These are phyloP conservation scores for Ptychobarbus kaznakovi DNA, from an alignment of 2,797 vertebrate genomes.

Conservation along the genomic window DNA sequence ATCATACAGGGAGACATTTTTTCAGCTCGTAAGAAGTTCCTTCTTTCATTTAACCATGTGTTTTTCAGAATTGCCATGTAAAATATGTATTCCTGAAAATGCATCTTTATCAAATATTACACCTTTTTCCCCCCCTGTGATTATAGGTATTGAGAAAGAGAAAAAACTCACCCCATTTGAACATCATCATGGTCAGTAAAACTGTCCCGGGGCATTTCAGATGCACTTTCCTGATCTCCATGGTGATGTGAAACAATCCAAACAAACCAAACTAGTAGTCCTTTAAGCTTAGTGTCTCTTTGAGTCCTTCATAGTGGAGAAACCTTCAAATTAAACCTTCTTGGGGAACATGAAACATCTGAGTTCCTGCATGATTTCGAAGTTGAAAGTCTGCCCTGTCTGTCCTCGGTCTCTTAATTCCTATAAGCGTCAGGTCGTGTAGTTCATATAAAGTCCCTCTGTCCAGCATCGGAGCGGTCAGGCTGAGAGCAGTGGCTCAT, in stretches of 20 bases:
- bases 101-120: not conserved
- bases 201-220: slow-evolving; percentile 70
- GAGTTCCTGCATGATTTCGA: not conserved
- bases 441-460: slow-evolving; percentile 25
- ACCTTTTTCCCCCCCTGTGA: not conserved
- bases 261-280: not conserved
- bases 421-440: not conserved
- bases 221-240: slow-evolving; percentile 72
- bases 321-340: not conserved
- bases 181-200: slow-evolving; percentile 81
- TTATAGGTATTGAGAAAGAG: not conserved
- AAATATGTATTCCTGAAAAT: not conserved
- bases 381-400: not conserved
- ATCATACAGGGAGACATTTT: not conserved
- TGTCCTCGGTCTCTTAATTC: slow-evolving; percentile 15
- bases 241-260: slow-evolving; percentile 53
- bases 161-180: slow-evolving; percentile 80
- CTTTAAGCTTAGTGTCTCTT: slow-evolving; percentile 1
- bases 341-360: not conserved
- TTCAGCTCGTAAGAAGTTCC: not conserved
- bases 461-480: slow-evolving; percentile 33
- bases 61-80: not conserved
- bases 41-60: not conserved
- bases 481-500: slow-evolving; percentile 31
- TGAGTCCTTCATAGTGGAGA: slow-evolving; percentile 35